Conservation (phyloP, 2,888 invertebrate species). For the Athripsodes cinereus region DNA sequence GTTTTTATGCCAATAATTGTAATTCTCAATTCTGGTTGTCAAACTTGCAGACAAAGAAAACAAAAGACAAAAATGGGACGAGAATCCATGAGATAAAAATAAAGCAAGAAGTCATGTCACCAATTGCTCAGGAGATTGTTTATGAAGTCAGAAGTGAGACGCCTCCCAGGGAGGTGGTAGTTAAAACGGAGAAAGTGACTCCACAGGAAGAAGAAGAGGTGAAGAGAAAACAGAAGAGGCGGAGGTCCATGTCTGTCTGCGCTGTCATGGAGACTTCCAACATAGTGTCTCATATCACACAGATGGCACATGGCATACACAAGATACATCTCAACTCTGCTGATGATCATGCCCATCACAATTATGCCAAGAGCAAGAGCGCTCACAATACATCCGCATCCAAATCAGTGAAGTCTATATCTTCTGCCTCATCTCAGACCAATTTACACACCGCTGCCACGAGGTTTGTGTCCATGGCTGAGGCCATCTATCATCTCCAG, state of each 20-base stretch:
- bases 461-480: constrained; percentile 55
- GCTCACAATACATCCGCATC: neutral
- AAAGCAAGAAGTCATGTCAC: constrained; percentile 17
- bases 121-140: neutral
- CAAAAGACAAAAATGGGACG: too few species aligned
- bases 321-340: constrained; percentile 10
- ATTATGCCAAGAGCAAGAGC: constrained; percentile 1
- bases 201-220: neutral
- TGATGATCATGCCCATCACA: too few species aligned
- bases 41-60: too few species aligned
- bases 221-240: constrained; percentile 6
- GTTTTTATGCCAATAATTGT: too few species aligned
- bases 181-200: neutral
- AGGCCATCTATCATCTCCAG: constrained; percentile 51
- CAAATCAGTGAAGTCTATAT: constrained; percentile 15
- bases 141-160: neutral
- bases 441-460: constrained; percentile 12
- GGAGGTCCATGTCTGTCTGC: constrained; percentile 22
- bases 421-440: constrained; percentile 18
- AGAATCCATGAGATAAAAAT: constrained; percentile 1
- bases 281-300: neutral
- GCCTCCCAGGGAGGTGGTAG: neutral
- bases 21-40: too few species aligned
- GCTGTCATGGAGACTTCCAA: constrained; percentile 15
- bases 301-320: constrained; percentile 3